Base-by-base conservation (phyloP, 2,113 vertebrate species). In the Gnathonemus echidnorhynchus region DNA sequence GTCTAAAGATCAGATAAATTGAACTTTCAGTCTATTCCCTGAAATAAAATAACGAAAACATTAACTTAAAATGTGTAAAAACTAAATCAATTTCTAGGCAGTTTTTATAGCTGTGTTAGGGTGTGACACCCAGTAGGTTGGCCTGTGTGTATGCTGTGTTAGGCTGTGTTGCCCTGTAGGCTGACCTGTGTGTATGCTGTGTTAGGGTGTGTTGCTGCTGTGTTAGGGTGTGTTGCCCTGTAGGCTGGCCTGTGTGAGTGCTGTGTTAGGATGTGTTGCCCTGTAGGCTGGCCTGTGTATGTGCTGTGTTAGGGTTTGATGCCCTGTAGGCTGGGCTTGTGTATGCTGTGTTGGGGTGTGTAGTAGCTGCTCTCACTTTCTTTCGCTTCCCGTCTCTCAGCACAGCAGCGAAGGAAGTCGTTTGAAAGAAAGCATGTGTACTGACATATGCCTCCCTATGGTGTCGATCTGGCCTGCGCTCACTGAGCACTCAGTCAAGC, bases 361-460 rank as follows among this genome's bases (percentile, higher is more conserved):
- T 35, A 17, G 17, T 80, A 80, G 74, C 74, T 42, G 74, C 35
- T 80, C 15, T 42, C 74, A 77, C 13, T 77, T 77, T 77, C 13
- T 74, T 39, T 39, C 31, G 5, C 31, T 19, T 6, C 13, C 74
- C 15, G 1, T 5, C 15, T 42, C 70, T 39, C 74, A 42, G 31
- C 35, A 80, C 5, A 42, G 74, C 58, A 17, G 31, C 5, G 19
- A 50, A 10, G 17, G 87, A 45, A 89, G 15, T 21, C 58, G 4
- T 15, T 80, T 66, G 19, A 87, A 91, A 21, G 27, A 48, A 88
- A 88, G 31, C 89, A 58, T 92, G 90, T 91, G 89, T 90, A 42
- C 52, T 66, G 89, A 74, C 92, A 92, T 93, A 91, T 92, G 92
- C 86, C 42, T 86, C 86, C 90, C 90, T 86, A 89, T 86, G 74